Evolutionary conservation across 1,140 invertebrate species (phyloP), one percentile per base, ranked within the genome.

Genomic region (Scaptodrosophila lebanonensis): DNA sequence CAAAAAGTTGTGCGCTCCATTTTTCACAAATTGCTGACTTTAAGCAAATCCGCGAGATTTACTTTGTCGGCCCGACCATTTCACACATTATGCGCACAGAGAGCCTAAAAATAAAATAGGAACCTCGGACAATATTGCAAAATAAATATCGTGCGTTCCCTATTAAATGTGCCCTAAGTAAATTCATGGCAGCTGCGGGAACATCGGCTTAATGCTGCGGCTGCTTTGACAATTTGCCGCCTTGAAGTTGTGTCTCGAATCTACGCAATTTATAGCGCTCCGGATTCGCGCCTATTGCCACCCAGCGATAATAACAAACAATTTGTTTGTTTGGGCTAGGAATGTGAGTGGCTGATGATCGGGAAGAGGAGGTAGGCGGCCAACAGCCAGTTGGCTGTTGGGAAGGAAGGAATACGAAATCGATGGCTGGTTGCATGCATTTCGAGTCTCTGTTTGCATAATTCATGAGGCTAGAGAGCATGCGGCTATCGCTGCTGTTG

Each of bases 281-380:
- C 22, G 42, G 43, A 58, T 63, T 53, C 58, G 40, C 32, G 43
- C 15, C 25, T 20, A 47, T 12, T 58, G 54, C 60, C 60, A 63
- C 60, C 60, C 60, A 63, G 35, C 53, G 60, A 58, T 63, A 63
- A 63, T 63, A 59, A 63, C 60, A 63, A 63, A 63, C 60, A 63
- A 63, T 63, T 63, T 58, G 60, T 63, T 63, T 63, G 60, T 63
- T 63, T 50, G 54, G 3, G 3, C 22, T 4, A 25, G 8, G 22
- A 25, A 25, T 8, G 22, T 8, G 22, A 25, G 8, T 4, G 8
- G n/a, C n/a, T n/a, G n/a, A n/a, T 3, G 22, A 25, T 3, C 22
- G 8, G 22, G 3, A 25, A 25, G 22, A 25, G 3, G 8, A 25
- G 22, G 22, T 4, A 25, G 8, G 8, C 3, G 22, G 8, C 22